Conservation (phyloP, 1,140 invertebrate genomes). For the Papilio xuthus region DNA sequence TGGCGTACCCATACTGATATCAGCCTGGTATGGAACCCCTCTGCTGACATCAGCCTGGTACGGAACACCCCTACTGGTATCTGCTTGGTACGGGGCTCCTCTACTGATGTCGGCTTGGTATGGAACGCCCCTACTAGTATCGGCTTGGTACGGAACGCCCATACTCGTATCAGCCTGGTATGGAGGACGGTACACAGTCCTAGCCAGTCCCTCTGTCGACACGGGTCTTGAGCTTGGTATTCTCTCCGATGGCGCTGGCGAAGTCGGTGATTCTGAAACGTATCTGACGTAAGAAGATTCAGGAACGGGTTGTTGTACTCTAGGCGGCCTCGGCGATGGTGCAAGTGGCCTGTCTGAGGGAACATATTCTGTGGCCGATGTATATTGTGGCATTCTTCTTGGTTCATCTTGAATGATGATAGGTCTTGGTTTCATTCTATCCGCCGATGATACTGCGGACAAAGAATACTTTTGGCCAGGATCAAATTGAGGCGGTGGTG, state of each 20-base stretch:
- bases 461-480: constrained; percentile 16
- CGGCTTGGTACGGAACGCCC: neutral
- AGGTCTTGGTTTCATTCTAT: neutral
- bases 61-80: neutral
- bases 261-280: neutral
- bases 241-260: neutral
- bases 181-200: neutral
- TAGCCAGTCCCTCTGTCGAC: neutral
- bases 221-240: neutral
- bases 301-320: neutral
- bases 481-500: neutral
- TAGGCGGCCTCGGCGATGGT: neutral
- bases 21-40: neutral
- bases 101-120: neutral
- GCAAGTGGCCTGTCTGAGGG: neutral
- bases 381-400: constrained; percentile 7
- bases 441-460: constrained; percentile 12
- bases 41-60: neutral
- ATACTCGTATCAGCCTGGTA: neutral
- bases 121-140: neutral
- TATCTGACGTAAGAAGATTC: constrained; percentile 4
- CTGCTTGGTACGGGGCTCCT: neutral
- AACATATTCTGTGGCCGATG: constrained; percentile 1
- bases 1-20: neutral
- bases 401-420: neutral